Evolutionary conservation across 2,888 invertebrate species (phyloP).

Genomic region (Limnephilus marmoratus): DNA sequence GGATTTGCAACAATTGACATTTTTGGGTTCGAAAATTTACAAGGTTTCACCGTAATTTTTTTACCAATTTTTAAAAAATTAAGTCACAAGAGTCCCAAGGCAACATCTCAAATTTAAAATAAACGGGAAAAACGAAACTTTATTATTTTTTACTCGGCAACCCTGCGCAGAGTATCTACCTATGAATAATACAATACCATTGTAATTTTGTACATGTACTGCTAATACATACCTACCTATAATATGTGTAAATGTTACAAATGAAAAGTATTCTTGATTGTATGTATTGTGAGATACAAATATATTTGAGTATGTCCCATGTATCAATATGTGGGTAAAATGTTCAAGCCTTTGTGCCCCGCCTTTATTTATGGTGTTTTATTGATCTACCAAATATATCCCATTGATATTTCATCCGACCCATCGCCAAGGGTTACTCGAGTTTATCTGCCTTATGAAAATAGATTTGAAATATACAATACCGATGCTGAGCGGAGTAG

Average conservation of each 20-base stretch:
- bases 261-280: background rate
- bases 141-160: too few relatives aligned
- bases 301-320: background rate
- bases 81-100: too few relatives aligned
- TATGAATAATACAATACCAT: too few relatives aligned
- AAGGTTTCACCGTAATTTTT: background rate
- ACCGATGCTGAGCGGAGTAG: too few relatives aligned
- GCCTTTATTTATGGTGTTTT: background rate
- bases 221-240: too few relatives aligned
- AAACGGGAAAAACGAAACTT: background rate
- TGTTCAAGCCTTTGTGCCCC: slow-evolving; percentile 9
- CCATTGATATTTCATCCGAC: slow-evolving; percentile 11
- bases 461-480: background rate
- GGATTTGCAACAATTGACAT: background rate
- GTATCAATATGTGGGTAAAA: background rate
- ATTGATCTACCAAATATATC: slow-evolving; percentile 6
- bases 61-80: too few relatives aligned
- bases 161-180: too few relatives aligned
- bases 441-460: slow-evolving; percentile 2
- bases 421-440: slow-evolving; percentile 8
- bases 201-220: background rate
- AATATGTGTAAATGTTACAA: background rate
- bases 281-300: background rate
- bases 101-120: background rate
- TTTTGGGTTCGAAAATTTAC: background rate